Base-by-base conservation (phyloP, 2,888 invertebrate species). In the Oligia fasciuncula region DNA sequence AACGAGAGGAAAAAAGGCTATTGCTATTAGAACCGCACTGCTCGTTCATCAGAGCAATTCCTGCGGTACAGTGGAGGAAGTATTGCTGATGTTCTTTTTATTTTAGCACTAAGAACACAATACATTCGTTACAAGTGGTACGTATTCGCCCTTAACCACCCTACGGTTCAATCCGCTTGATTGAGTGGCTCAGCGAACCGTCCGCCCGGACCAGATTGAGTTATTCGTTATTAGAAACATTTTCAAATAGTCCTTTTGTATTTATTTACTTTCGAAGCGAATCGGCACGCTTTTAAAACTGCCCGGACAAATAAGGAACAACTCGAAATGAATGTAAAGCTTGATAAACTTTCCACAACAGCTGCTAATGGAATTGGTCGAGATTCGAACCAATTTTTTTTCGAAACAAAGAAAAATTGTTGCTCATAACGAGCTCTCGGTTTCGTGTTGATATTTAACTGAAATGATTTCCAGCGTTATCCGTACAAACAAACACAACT, bases 11-110 rank as follows among this genome's bases (percentile, higher is more conserved):
- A 93, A 95, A 95, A 95, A 85, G 92, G 87, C 90, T 91, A 92
- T 92, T 92, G 93, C 94, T 94, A 95, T 95, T 95, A 95, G 91
- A 94, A 94, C 92, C 92, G 89, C 94, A 95, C 94, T 94, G 94
- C 93, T 93, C 94, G 95, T 96, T 95, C 95, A 95, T 95, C 95
- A 95, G 94, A 90, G 92, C 93, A 92, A 93, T 95, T 94, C 92
- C 94, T 93, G 92, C 90, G 92, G 92, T 94, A 93, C 94, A 92
- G 85, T 88, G 88, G 91, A 93, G 93, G 91, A 93, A 91, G 91
- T 93, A 94, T 93, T 93, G 92, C 90, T 88, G 89, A 87, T 90
- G 91, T 91, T 93, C 92, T 94, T 95, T 94, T 95, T 95, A 94
- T 95, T 95, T 94, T 92, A 93, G 91, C 92, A 92, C 92, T 93